A percentile compares a stretch with the other conserved stretches of the same genome.
These are phyloP conservation scores for Leptogaster cylindrica DNA, from an alignment of 2,888 invertebrate genomes.

Conservation along the genomic window DNA sequence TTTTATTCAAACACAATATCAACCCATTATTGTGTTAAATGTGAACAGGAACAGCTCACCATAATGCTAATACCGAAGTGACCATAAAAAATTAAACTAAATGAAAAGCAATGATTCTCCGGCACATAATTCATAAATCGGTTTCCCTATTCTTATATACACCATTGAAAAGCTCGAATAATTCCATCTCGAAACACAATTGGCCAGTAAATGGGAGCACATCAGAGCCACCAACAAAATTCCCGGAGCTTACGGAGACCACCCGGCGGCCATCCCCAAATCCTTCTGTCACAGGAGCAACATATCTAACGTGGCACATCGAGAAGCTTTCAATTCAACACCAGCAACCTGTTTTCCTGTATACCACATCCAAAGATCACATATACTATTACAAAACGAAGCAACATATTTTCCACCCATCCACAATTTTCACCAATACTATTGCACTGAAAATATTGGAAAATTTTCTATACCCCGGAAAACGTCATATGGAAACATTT, in stretches of 20 bases:
- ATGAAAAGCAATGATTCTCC: constrained; percentile 15
- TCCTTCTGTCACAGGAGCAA: constrained; percentile 23
- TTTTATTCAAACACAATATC: too few species aligned
- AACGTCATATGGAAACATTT: constrained; percentile 45
- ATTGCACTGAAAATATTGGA: not conserved
- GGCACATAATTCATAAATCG: constrained; percentile 3
- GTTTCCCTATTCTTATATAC: not conserved
- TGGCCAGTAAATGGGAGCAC: constrained; percentile 2
- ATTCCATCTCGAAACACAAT: constrained; percentile 2
- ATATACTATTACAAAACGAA: not conserved
- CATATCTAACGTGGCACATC: constrained; percentile 40
- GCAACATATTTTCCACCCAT: constrained; percentile 30
- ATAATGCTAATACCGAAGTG: too few species aligned
- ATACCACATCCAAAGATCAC: constrained; percentile 46
- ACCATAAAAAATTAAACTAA: constrained; percentile 7
- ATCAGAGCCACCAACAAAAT: not conserved
- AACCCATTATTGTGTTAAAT: too few species aligned
- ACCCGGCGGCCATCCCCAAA: constrained; percentile 1
- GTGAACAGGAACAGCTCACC: too few species aligned
- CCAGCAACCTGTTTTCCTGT: constrained; percentile 52
- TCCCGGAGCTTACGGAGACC: not conserved
- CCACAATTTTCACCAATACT: constrained; percentile 3
- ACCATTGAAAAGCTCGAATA: not conserved
- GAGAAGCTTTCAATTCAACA: constrained; percentile 52
- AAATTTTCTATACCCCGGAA: constrained; percentile 28